phyloP scores from a whole-genome alignment of 2,113 vertebrate genomes.

The Rhea pennata region DNA sequence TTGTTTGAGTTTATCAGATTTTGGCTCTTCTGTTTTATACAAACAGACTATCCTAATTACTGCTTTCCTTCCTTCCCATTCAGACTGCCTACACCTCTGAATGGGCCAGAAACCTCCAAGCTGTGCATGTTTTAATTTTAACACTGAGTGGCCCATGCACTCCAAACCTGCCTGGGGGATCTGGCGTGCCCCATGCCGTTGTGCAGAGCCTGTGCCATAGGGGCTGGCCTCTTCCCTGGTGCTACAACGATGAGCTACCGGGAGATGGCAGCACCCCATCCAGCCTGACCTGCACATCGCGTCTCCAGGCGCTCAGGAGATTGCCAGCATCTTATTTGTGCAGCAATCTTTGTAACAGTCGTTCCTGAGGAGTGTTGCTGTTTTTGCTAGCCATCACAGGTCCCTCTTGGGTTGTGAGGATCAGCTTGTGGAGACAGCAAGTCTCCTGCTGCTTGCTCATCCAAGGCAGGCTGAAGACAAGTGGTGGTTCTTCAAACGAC shows the following conservation, averaged over 20 bases:
- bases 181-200: accelerated
- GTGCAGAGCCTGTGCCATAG: not conserved
- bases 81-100: not conserved
- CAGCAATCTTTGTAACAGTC: not conserved
- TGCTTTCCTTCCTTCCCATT: not conserved
- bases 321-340: not conserved
- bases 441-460: not conserved
- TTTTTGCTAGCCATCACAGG: accelerated
- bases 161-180: not conserved
- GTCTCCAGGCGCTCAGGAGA: accelerated
- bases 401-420: not conserved
- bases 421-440: accelerated
- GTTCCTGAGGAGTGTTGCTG: accelerated
- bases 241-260: not conserved
- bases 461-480: accelerated
- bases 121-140: not conserved
- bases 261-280: not conserved
- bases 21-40: not conserved
- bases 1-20: not conserved
- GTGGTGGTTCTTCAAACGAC: not conserved
- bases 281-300: accelerated
- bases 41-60: not conserved
- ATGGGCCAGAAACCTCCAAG: not conserved
- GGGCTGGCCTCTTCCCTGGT: not conserved
- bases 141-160: not conserved